These are phyloP conservation scores for Temnothorax longispinosus DNA, from an alignment of 1,140 invertebrate genomes.

Conservation along the genomic window DNA sequence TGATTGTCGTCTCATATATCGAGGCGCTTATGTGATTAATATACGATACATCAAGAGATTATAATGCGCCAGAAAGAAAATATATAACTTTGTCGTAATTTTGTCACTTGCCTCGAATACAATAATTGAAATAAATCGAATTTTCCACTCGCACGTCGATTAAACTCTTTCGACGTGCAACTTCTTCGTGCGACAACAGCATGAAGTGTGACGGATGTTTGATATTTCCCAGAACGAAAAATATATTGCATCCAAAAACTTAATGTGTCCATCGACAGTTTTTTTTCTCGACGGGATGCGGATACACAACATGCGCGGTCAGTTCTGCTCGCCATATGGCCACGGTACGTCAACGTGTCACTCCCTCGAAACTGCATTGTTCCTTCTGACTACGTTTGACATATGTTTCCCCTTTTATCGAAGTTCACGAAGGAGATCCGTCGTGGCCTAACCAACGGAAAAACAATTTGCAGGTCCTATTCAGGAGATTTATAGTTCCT, in stretches of 20 bases:
- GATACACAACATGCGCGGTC: slow-evolving; percentile 25
- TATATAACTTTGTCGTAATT: neutral
- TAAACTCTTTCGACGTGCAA: neutral
- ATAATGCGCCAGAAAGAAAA: neutral
- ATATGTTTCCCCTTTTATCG: slow-evolving; percentile 72
- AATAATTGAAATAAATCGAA: neutral
- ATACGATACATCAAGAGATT: neutral
- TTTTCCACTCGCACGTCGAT: neutral
- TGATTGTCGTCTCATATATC: neutral
- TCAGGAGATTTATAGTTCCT: slow-evolving; percentile 51
- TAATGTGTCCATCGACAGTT: neutral
- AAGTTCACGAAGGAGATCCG: slow-evolving; percentile 30
- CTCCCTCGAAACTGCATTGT: slow-evolving; percentile 78
- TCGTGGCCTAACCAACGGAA: neutral
- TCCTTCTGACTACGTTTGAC: slow-evolving; percentile 56
- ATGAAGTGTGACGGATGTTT: neutral
- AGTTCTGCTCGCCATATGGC: slow-evolving; percentile 79
- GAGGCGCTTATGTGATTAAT: neutral
- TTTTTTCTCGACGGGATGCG: neutral
- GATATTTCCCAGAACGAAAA: neutral
- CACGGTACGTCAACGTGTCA: slow-evolving; percentile 57
- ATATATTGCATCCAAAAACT: neutral
- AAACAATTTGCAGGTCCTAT: slow-evolving; percentile 28
- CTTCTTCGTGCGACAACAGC: neutral
- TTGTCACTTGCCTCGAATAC: neutral